Conservation (phyloP, 1,140 invertebrate genomes). For the Calephelis nemesis region DNA sequence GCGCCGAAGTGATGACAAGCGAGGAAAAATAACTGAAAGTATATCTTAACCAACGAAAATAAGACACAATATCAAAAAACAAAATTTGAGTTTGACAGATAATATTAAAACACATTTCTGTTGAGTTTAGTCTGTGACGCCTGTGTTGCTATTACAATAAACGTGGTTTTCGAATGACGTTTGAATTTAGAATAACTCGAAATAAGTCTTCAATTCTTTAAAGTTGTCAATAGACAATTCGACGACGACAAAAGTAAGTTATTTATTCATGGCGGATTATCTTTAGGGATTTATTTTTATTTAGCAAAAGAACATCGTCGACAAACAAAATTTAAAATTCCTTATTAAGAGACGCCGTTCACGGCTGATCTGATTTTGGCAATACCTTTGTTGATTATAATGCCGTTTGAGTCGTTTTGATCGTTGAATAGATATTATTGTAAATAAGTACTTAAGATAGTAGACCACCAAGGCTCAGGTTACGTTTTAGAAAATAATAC, state of each 20-base stretch:
- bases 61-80: background rate
- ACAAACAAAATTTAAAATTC: slow-evolving; percentile 49
- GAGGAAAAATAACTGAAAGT: slow-evolving; percentile 8
- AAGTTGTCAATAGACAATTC: slow-evolving; percentile 66
- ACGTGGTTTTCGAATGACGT: slow-evolving; percentile 6
- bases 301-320: slow-evolving; percentile 60
- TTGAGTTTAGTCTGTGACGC: background rate
- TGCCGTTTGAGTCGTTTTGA: slow-evolving; percentile 47
- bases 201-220: slow-evolving; percentile 22
- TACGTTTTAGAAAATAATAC: background rate
- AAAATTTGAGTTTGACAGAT: background rate
- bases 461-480: slow-evolving; percentile 54
- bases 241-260: slow-evolving; percentile 63
- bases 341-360: slow-evolving; percentile 51
- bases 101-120: background rate
- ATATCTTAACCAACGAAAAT: background rate
- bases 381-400: slow-evolving; percentile 56
- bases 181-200: background rate
- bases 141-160: background rate
- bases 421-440: slow-evolving; percentile 52
- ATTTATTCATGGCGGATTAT: slow-evolving; percentile 74
- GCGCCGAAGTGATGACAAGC: slow-evolving; percentile 57
- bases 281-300: slow-evolving; percentile 53
- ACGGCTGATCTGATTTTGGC: slow-evolving; percentile 61
- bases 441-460: slow-evolving; percentile 62